A percentile compares a stretch with the other conserved stretches of the same genome.
phyloP scores from a whole-genome alignment of 2,888 invertebrate genomes.

The Luffia ferchaultella region DNA sequence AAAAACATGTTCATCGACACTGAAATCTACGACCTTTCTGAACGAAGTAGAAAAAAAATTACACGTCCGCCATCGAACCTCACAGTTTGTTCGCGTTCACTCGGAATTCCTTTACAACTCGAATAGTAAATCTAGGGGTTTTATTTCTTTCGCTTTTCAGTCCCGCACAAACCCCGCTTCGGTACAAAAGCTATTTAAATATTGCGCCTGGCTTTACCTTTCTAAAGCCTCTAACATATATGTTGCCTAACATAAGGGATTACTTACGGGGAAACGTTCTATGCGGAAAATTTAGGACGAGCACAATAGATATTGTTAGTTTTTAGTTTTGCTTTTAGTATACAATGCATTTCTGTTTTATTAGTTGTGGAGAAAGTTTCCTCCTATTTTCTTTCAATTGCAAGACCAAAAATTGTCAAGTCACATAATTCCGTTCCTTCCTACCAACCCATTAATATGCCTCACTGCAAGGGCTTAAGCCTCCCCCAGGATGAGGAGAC shows the following conservation, averaged over 20 bases:
- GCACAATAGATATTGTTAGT: neutral
- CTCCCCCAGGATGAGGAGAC: too few relatives aligned
- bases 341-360: too few relatives aligned
- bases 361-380: too few relatives aligned
- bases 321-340: neutral
- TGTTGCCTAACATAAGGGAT: slow-evolving; percentile 32
- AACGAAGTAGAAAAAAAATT: neutral
- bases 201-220: slow-evolving; percentile 48
- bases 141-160: slow-evolving; percentile 39
- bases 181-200: slow-evolving; percentile 54
- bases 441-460: too few relatives aligned
- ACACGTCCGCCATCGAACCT: neutral
- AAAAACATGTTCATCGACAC: too few relatives aligned
- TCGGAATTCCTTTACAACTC: slow-evolving; percentile 7
- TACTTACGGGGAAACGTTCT: slow-evolving; percentile 28
- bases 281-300: neutral
- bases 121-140: slow-evolving; percentile 40
- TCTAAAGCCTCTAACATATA: slow-evolving; percentile 40
- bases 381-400: too few relatives aligned
- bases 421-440: too few relatives aligned
- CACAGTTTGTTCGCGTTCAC: slow-evolving; percentile 1
- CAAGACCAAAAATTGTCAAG: too few relatives aligned
- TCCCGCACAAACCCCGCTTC: slow-evolving; percentile 33
- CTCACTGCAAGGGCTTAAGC: too few relatives aligned
- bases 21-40: neutral